Base-by-base conservation (phyloP, 2,113 vertebrate species). In the Oreotrochilus melanogaster region DNA sequence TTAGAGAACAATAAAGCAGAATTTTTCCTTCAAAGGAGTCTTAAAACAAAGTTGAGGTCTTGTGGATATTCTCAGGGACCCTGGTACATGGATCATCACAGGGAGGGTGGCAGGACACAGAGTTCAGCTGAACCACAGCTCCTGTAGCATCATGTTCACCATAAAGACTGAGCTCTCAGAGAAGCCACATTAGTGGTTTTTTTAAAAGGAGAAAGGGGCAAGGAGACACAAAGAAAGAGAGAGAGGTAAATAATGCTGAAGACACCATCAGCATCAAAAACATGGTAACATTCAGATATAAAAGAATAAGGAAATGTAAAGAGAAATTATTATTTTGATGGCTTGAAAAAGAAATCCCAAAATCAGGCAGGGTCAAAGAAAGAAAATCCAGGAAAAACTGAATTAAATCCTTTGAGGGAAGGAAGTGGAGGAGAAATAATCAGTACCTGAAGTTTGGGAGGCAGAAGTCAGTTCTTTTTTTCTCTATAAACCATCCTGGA, bases 371-470 rank as follows among this genome's bases (percentile, higher is more conserved):
- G 6, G 6, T 71, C 13, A 88, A 82, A 82, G 31, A 69, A 88
- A 83, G 18, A 79, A 75, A 88, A 14, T 4, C 9, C 35, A 91
- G 53, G 22, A 89, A 84, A 45, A 16, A 53, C 1, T 43, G 31
- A 80, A 94, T 27, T 48, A 61, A 86, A 23, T 78, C 3, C 8
- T 76, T 51, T 8, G 14, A 33, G 5, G 12, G 43, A 11, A 10
- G 9, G 9, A 7, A 8, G 39, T 4, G 3, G 0, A 6, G 9
- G 8, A 13, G 1, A 15, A 39, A 47, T 19, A 80, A 81, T 48
- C 18, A 78, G 30, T 30, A 10, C 43, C 75, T 78, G 24, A 70
- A 66, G 37, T 22, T 14, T 70, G 43, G 56, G 42, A 93, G 35
- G 42, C 42, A 80, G 47, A 86, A 76, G 12, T 57, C 17, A 80